A percentile compares a stretch with the other conserved stretches of the same genome.
phyloP scores from a whole-genome alignment of 1,140 invertebrate species.

The Stegodyphus mimosarum region DNA sequence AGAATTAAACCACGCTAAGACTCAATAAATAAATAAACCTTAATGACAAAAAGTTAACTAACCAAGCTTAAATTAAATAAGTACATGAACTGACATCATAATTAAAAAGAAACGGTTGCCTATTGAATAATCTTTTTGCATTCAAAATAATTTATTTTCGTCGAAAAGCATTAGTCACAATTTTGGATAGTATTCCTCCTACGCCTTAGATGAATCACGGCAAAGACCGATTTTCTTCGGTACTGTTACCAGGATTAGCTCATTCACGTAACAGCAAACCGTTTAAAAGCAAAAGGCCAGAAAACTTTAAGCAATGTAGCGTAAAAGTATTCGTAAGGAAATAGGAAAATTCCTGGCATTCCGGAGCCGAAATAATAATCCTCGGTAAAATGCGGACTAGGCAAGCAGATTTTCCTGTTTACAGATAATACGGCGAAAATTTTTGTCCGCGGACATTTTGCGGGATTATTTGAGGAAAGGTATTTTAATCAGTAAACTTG shows the following conservation, averaged over 20 bases:
- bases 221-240: too few relatives aligned
- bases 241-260: slow-evolving; percentile 19
- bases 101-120: too few relatives aligned
- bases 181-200: too few relatives aligned
- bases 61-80: too few relatives aligned
- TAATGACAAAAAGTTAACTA: too few relatives aligned
- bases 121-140: too few relatives aligned
- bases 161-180: too few relatives aligned
- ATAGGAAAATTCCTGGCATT: slow-evolving; percentile 55
- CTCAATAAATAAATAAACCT: too few relatives aligned
- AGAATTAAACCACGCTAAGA: too few relatives aligned
- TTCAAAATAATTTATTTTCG: too few relatives aligned
- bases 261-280: slow-evolving; percentile 33
- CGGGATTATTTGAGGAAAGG: slow-evolving; percentile 52
- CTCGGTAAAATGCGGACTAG: slow-evolving; percentile 46
- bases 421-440: slow-evolving; percentile 36
- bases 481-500: slow-evolving; percentile 59
- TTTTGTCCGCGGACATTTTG: slow-evolving; percentile 48
- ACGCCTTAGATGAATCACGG: too few relatives aligned
- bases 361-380: slow-evolving; percentile 54
- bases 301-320: slow-evolving; percentile 48
- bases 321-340: slow-evolving; percentile 50
- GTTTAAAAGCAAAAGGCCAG: slow-evolving; percentile 31
- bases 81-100: too few relatives aligned
- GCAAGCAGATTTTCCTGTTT: slow-evolving; percentile 46